Conservation (phyloP, 2,113 vertebrate species). For the Laticauda laticaudata region DNA sequence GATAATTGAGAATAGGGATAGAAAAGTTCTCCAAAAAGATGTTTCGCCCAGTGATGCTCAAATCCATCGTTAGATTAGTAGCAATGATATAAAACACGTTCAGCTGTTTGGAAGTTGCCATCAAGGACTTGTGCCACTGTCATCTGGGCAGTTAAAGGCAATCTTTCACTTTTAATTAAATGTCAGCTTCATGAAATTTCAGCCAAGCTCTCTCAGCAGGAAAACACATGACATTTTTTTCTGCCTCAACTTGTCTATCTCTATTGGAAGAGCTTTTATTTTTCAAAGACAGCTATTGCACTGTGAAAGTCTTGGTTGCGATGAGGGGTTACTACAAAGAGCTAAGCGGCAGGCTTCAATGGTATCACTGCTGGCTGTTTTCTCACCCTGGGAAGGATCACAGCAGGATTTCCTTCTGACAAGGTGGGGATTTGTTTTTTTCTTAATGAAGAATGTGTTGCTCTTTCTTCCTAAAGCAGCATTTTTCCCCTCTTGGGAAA, state of each 20-base stretch:
- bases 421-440: neutral
- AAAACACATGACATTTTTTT: neutral
- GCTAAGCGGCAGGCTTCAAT: neutral
- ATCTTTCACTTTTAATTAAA: neutral
- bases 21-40: neutral
- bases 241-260: neutral
- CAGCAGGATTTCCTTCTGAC: neutral
- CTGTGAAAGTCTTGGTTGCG: neutral
- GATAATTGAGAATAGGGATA: neutral
- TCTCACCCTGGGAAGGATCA: neutral
- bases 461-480: neutral
- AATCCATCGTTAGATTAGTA: neutral
- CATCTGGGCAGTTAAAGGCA: neutral
- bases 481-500: neutral
- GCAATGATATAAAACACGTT: neutral
- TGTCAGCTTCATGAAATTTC: neutral
- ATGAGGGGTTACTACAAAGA: neutral
- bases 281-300: neutral
- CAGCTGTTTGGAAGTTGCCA: neutral
- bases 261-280: neutral
- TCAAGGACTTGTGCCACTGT: neutral
- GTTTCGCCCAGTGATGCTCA: neutral
- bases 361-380: neutral
- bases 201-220: neutral
- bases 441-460: neutral